These are phyloP conservation scores for Sycophila sp. DNA, from an alignment of 1,140 invertebrate genomes.

Conservation along the genomic window DNA sequence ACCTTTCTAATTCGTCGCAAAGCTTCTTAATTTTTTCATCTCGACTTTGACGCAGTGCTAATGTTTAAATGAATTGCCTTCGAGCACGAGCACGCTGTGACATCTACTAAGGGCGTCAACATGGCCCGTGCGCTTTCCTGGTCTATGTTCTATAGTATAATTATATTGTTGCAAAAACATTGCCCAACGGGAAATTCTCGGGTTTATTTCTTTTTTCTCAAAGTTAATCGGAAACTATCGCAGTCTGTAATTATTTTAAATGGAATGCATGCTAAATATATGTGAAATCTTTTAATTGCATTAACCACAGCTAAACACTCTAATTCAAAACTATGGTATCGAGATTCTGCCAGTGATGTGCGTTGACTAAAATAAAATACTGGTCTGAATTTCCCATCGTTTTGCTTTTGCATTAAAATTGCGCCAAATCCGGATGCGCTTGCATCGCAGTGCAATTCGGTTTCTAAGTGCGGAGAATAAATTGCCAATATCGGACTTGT, in stretches of 20 bases:
- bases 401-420: slow-evolving; percentile 44
- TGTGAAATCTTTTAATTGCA: slow-evolving; percentile 43
- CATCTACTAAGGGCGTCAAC: slow-evolving; percentile 10
- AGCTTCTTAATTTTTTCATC: slow-evolving; percentile 1
- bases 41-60: background rate
- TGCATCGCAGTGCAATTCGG: slow-evolving; percentile 44
- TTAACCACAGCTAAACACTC: slow-evolving; percentile 44
- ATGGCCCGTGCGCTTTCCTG: slow-evolving; percentile 6
- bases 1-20: too few species aligned
- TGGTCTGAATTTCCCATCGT: slow-evolving; percentile 39
- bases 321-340: slow-evolving; percentile 32
- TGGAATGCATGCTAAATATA: slow-evolving; percentile 37
- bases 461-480: slow-evolving; percentile 37
- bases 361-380: slow-evolving; percentile 48
- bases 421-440: slow-evolving; percentile 45
- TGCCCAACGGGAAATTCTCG: slow-evolving; percentile 20
- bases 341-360: slow-evolving; percentile 11
- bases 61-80: slow-evolving; percentile 14
- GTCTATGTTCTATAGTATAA: slow-evolving; percentile 8
- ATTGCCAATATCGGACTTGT: slow-evolving; percentile 44
- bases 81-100: too few species aligned
- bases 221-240: too few species aligned
- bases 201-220: too few species aligned
- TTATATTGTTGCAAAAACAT: slow-evolving; percentile 27
- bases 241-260: slow-evolving; percentile 22